Percentiles rank a stretch among this genome's conserved stretches.
Evolutionary conservation across 2,797 vertebrate genomes (phyloP).

Genomic region (Schizothorax lantsangensis): DNA sequence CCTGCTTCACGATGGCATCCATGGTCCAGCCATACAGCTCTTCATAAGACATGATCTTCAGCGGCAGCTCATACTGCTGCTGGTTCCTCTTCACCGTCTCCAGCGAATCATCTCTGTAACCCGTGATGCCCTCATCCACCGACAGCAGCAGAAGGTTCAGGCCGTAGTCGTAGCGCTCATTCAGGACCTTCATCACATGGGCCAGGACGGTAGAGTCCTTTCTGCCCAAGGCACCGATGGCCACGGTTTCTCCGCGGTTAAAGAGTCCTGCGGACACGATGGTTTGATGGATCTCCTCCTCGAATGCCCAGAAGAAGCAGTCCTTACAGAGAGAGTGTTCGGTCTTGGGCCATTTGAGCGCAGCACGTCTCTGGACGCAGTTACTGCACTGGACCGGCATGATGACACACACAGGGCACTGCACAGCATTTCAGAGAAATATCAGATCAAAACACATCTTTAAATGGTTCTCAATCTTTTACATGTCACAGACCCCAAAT

Average conservation of each 20-base stretch:
- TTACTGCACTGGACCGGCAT: conserved; percentile 81
- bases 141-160: conserved; percentile 84
- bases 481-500: background rate
- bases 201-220: conserved; percentile 92
- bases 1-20: conserved; percentile 87
- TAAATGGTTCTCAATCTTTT: background rate
- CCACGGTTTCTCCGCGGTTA: conserved; percentile 79
- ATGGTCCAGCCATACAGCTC: conserved; percentile 91
- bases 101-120: conserved; percentile 87
- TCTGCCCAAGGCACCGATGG: conserved; percentile 86
- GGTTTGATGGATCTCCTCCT: conserved; percentile 87
- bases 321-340: conserved; percentile 84
- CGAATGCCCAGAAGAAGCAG: conserved; percentile 89
- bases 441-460: background rate
- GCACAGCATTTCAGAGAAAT: background rate
- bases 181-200: conserved; percentile 85
- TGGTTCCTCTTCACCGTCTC: conserved; percentile 86
- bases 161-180: conserved; percentile 80
- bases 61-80: conserved; percentile 83
- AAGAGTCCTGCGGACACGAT: conserved; percentile 81
- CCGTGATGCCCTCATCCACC: conserved; percentile 88
- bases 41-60: conserved; percentile 86
- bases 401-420: conserved; percentile 43
- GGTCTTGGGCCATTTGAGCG: conserved; percentile 84
- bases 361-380: conserved; percentile 77